A percentile compares a stretch with the other conserved stretches of the same genome.
Conservation (phyloP, 1,140 invertebrate species). For the Orchestia grillus region DNA sequence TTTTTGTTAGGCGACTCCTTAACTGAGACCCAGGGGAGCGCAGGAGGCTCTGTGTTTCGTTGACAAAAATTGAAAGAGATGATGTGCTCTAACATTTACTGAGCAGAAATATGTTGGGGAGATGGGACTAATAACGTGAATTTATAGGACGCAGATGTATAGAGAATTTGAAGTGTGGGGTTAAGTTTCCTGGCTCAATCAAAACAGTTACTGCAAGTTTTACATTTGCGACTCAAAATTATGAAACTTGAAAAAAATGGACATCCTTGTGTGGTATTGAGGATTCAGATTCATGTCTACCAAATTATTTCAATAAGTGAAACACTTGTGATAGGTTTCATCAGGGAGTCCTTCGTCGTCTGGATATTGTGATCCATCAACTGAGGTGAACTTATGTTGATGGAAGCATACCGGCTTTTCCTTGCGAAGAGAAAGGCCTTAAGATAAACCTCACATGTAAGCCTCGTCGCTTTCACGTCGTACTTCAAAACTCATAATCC, state of each 20-base stretch:
- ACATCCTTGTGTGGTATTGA: too few species aligned
- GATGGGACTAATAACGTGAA: neutral
- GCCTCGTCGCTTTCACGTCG: too few species aligned
- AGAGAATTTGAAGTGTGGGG: too few species aligned
- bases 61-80: neutral
- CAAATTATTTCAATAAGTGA: too few species aligned
- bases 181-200: too few species aligned
- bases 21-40: neutral
- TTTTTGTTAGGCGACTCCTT: neutral
- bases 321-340: neutral
- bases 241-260: too few species aligned
- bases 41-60: neutral
- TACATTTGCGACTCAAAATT: too few species aligned
- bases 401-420: neutral
- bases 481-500: neutral
- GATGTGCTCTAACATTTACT: neutral
- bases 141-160: neutral
- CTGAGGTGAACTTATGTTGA: neutral
- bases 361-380: neutral
- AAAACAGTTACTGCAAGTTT: too few species aligned
- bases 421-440: neutral
- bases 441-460: neutral
- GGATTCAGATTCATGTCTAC: too few species aligned
- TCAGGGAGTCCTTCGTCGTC: neutral
- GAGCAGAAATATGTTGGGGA: neutral